Conservation (phyloP, 37 sponge, comb jelly and placozoan species). For the Beroe forskalii region DNA sequence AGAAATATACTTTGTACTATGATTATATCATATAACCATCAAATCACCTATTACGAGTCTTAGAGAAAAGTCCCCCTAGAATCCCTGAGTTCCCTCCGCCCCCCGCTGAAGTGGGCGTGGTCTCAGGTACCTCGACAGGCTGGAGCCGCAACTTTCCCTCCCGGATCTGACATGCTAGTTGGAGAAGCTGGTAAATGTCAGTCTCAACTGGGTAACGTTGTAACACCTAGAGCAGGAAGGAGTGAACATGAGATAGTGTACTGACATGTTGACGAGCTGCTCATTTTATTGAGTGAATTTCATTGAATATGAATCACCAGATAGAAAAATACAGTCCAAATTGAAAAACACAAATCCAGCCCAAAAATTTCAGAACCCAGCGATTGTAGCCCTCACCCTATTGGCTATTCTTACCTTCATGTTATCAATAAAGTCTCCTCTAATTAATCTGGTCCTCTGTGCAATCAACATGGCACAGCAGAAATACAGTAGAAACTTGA, state of each 20-base stretch:
- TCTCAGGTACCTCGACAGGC: not conserved
- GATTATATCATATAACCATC: not conserved
- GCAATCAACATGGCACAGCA: constrained; percentile 93
- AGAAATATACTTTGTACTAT: too few relatives aligned
- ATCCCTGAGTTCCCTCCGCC: not conserved
- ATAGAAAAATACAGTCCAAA: too few relatives aligned
- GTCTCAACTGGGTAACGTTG: constrained; percentile 34
- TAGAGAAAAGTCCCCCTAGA: not conserved
- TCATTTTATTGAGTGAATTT: too few relatives aligned
- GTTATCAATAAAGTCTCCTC: constrained; percentile 48
- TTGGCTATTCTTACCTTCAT: constrained; percentile 42
- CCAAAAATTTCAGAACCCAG: too few relatives aligned
- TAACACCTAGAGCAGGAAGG: not conserved
- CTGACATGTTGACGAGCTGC: too few relatives aligned
- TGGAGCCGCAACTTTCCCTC: constrained; percentile 3
- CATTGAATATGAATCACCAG: too few relatives aligned
- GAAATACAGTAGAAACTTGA: constrained; percentile 78
- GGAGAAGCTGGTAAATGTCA: constrained; percentile 41
- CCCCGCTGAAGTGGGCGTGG: not conserved
- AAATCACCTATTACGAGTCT: not conserved
- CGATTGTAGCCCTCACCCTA: too few relatives aligned
- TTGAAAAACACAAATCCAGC: not conserved
- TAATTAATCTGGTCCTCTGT: constrained; percentile 16
- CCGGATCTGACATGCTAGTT: constrained; percentile 30
- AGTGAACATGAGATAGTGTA: too few relatives aligned